These are phyloP conservation scores for Oscheius sp. DNA, from an alignment of 2,888 invertebrate genomes.

Conservation along the genomic window DNA sequence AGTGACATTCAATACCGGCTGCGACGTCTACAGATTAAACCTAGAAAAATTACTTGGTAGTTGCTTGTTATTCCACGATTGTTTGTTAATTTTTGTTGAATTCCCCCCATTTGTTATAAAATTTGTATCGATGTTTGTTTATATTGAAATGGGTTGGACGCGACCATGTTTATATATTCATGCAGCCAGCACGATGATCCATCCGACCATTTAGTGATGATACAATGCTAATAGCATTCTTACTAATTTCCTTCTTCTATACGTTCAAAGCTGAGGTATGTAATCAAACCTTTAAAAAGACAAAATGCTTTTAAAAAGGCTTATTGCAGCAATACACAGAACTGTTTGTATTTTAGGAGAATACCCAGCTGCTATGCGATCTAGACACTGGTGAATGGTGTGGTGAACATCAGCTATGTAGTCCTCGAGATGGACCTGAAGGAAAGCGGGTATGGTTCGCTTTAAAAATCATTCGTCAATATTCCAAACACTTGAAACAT, in stretches of 20 bases:
- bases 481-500: background rate
- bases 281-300: background rate
- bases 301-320: background rate
- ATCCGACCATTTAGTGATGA: conserved; percentile 1
- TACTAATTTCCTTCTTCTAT: background rate
- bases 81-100: background rate
- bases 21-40: background rate
- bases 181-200: background rate
- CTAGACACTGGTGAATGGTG: conserved; percentile 21
- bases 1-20: background rate
- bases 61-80: background rate
- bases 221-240: background rate
- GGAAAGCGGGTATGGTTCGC: background rate
- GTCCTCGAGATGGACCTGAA: background rate
- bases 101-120: background rate
- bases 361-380: conserved; percentile 21
- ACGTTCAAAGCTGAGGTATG: background rate
- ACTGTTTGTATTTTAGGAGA: conserved; percentile 6
- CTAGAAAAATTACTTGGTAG: conserved; percentile 2
- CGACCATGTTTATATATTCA: background rate
- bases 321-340: background rate
- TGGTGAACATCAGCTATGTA: conserved; percentile 7
- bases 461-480: too few species aligned
- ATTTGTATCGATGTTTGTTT: background rate
- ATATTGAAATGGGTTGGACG: too few species aligned